phyloP scores from a whole-genome alignment of 2,888 invertebrate genomes.

The Cantharis nigra region DNA sequence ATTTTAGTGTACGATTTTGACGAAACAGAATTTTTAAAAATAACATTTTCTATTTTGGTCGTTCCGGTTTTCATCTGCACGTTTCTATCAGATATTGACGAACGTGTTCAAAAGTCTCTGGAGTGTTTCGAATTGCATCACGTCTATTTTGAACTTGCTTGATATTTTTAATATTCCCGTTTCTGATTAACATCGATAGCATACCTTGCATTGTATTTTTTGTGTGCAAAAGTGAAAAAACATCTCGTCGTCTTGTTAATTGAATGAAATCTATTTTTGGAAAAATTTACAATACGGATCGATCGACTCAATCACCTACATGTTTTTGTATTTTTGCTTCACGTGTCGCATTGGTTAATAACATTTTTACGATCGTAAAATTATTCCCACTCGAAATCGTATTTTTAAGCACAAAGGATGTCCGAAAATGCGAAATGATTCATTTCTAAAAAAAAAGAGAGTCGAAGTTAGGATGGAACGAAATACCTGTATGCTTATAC shows the following conservation, averaged over 20 bases:
- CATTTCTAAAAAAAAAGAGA: neutral
- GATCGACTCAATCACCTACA: neutral
- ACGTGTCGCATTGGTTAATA: neutral
- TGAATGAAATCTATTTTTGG: neutral
- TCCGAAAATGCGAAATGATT: neutral
- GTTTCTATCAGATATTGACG: neutral
- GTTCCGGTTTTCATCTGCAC: neutral
- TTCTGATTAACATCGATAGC: neutral
- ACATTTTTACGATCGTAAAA: neutral
- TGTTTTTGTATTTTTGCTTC: neutral
- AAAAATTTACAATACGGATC: neutral
- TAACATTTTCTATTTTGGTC: neutral
- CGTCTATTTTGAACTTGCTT: neutral
- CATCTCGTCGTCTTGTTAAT: neutral
- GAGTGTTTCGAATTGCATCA: conserved; percentile 3
- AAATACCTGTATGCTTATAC: neutral
- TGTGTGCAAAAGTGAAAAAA: neutral
- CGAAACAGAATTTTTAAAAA: neutral
- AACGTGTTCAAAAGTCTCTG: conserved; percentile 1
- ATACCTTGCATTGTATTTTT: neutral
- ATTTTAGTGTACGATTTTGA: neutral
- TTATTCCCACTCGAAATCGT: neutral
- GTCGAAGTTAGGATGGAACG: neutral
- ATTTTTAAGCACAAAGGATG: neutral
- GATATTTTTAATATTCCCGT: neutral